Evolutionary conservation across 2,888 invertebrate genomes (phyloP).

Genomic region (Selenia dentaria): DNA sequence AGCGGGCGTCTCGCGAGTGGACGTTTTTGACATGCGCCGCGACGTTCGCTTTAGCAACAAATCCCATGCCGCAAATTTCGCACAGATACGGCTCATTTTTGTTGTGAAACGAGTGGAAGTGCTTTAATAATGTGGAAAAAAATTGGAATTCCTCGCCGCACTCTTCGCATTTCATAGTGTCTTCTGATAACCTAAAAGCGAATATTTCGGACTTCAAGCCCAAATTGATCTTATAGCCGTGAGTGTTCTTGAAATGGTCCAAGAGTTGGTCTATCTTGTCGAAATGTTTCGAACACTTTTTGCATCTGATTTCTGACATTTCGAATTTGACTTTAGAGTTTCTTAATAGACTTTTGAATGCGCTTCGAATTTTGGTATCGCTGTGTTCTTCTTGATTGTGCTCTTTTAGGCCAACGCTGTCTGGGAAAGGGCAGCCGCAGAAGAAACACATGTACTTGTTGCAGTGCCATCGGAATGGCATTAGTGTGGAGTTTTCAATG

Average conservation of each 20-base stretch:
- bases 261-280: slow-evolving; percentile 43
- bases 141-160: slow-evolving; percentile 54
- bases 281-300: slow-evolving; percentile 41
- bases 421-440: slow-evolving; percentile 47
- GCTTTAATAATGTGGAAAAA: slow-evolving; percentile 53
- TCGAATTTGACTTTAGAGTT: slow-evolving; percentile 50
- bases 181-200: slow-evolving; percentile 51
- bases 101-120: slow-evolving; percentile 54
- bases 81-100: slow-evolving; percentile 49
- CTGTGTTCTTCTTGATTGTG: slow-evolving; percentile 50
- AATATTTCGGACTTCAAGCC: slow-evolving; percentile 40
- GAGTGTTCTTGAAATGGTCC: slow-evolving; percentile 38
- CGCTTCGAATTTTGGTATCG: slow-evolving; percentile 42
- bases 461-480: slow-evolving; percentile 53
- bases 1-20: slow-evolving; percentile 42
- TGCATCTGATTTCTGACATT: slow-evolving; percentile 48
- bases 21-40: slow-evolving; percentile 55
- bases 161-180: slow-evolving; percentile 50
- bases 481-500: slow-evolving; percentile 49
- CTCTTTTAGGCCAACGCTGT: slow-evolving; percentile 39
- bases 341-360: slow-evolving; percentile 38
- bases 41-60: slow-evolving; percentile 54
- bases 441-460: slow-evolving; percentile 56
- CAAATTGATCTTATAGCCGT: slow-evolving; percentile 45
- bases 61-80: slow-evolving; percentile 65